Evolutionary conservation across 2,888 invertebrate genomes (phyloP), one percentile per base, ranked within the genome.

Genomic region (Chesias legatella): DNA sequence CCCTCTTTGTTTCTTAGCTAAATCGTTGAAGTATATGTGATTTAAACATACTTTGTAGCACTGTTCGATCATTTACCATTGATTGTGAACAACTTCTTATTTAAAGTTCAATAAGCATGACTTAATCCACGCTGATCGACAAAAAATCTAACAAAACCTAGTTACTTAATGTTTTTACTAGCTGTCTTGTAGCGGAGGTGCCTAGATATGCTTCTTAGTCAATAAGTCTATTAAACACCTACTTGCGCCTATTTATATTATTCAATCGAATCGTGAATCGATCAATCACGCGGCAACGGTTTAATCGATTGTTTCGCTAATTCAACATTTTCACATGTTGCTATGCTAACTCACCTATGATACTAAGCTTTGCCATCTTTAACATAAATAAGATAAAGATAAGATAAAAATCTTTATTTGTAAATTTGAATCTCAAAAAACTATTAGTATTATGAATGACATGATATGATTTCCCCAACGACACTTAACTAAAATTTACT

Each of bases 111-210:
- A 29, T 32, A 56, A 53, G 52, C 61, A 57, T 59, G 58, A 67
- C 67, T 69, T 70, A 67, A 65, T 66, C 60, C 53, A 53, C 54
- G 52, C 50, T 54, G 56, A 47, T 53, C 53, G 53, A 44, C 56
- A 63, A 57, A 63, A 74, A 70, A 67, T 60, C 51, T 43, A 44
- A 58, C 63, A 63, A 69, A 68, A 63, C 59, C 52, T 59, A 56
- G 57, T 67, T 66, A 62, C 63, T 63, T 67, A 68, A 67, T 60
- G 45, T 48, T 60, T 59, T 59, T 58, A 41, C 53, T 59, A 57
- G 48, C 51, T 31, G 30, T 31, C 32, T 34, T 17, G 5, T 17
- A 17, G 13, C 13, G 13, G n/a, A 17, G 13, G 13, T 17, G 5
- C n/a, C 13, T 17, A 17, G 13, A 17, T 17, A 17, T 2, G 13